Percentiles rank a stretch among this genome's conserved stretches.
phyloP scores from a whole-genome alignment of 1,140 invertebrate genomes.

The Lordiphosa stackelbergi region DNA sequence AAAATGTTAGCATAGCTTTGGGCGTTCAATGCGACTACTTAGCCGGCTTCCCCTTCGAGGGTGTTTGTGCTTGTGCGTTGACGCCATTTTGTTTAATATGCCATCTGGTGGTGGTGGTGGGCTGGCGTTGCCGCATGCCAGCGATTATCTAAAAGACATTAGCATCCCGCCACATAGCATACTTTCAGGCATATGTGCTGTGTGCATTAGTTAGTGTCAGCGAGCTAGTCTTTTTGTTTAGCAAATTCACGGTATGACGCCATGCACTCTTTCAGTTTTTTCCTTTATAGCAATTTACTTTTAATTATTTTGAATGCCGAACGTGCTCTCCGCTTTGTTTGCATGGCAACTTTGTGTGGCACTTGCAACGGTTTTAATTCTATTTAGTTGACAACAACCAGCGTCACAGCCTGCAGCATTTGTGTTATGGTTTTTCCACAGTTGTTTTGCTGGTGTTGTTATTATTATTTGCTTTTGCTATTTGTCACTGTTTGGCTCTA shows the following conservation, averaged over 20 bases:
- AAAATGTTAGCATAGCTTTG: constrained; percentile 47
- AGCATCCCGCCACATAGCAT: constrained; percentile 22
- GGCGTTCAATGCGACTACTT: constrained; percentile 32
- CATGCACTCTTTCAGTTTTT: neutral
- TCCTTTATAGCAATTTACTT: constrained; percentile 5
- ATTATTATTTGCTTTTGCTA: neutral
- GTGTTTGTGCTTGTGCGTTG: constrained; percentile 14
- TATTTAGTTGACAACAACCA: constrained; percentile 14
- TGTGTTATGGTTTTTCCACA: neutral
- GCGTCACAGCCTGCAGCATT: neutral
- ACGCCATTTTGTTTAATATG: constrained; percentile 52
- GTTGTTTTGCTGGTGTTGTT: neutral
- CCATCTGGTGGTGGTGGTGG: constrained; percentile 32
- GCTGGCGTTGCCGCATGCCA: constrained; percentile 26
- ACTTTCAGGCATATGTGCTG: neutral
- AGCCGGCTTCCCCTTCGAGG: constrained; percentile 10
- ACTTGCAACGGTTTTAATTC: constrained; percentile 14
- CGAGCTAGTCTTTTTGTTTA: constrained; percentile 27
- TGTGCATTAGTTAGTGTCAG: constrained; percentile 8
- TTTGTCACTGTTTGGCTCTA: no score
- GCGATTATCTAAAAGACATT: constrained; percentile 59
- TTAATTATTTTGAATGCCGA: constrained; percentile 22
- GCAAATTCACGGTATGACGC: constrained; percentile 27
- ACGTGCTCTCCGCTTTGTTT: constrained; percentile 1
- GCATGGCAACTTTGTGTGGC: no score